phyloP scores from a whole-genome alignment of 2,888 invertebrate genomes.

The Ectobius pallidus region DNA sequence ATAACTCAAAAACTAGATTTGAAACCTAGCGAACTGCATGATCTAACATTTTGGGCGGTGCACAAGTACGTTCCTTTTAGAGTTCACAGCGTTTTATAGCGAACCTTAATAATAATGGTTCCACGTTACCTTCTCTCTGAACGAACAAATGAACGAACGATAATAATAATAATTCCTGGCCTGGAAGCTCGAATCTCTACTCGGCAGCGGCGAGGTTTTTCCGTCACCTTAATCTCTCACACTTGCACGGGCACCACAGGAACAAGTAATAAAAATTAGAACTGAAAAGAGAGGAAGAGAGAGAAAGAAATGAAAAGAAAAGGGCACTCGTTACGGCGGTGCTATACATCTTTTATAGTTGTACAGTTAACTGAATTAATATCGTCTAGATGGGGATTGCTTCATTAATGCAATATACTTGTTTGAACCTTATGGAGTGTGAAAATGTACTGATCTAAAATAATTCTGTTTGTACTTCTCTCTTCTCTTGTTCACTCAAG shows the following conservation, averaged over 20 bases:
- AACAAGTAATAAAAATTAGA: constrained; percentile 32
- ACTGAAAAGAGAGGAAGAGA: constrained; percentile 25
- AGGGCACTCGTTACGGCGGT: background rate
- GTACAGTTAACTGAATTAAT: constrained; percentile 18
- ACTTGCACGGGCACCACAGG: constrained; percentile 34
- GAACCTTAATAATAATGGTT: constrained; percentile 26
- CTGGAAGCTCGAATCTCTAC: constrained; percentile 29
- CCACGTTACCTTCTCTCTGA: background rate
- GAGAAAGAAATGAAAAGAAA: constrained; percentile 4
- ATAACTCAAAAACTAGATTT: constrained; percentile 29
- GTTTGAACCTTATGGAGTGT: background rate
- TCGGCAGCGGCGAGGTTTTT: constrained; percentile 36
- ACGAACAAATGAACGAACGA: constrained; percentile 28
- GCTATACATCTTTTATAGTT: constrained; percentile 9
- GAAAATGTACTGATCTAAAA: background rate
- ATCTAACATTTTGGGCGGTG: constrained; percentile 27
- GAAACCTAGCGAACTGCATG: constrained; percentile 24
- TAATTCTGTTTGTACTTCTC: too few species aligned
- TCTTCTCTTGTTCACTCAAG: too few species aligned
- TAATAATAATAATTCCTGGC: constrained; percentile 27
- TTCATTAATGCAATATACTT: background rate
- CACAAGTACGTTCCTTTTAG: constrained; percentile 18
- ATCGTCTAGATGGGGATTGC: background rate
- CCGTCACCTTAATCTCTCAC: constrained; percentile 43
- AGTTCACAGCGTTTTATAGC: constrained; percentile 25